Percentiles rank a stretch among this genome's conserved stretches.
Conservation (phyloP, 2,888 invertebrate genomes). For the Malthinus flaveolus region DNA sequence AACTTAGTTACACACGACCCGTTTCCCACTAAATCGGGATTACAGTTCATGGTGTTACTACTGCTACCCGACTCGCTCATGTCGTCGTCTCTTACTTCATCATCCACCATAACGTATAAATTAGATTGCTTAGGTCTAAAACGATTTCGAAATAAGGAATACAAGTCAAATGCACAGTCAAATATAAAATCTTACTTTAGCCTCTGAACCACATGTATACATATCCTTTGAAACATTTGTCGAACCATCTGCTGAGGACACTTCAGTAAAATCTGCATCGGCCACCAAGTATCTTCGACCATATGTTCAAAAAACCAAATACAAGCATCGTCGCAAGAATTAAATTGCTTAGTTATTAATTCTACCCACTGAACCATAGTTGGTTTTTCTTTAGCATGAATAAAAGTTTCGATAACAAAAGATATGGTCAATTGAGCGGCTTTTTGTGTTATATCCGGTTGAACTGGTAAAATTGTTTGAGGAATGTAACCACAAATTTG, state of each 20-base stretch:
- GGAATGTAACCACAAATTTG: slow-evolving; percentile 94
- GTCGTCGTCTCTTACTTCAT: slow-evolving; percentile 40
- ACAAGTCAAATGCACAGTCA: not conserved
- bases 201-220: slow-evolving; percentile 92
- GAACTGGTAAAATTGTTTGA: slow-evolving; percentile 78
- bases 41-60: slow-evolving; percentile 61
- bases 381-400: slow-evolving; percentile 97
- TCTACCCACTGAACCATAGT: slow-evolving; percentile 98
- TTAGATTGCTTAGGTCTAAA: slow-evolving; percentile 61
- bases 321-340: slow-evolving; percentile 85
- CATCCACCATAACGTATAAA: slow-evolving; percentile 63
- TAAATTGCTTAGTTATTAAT: slow-evolving; percentile 91
- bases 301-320: slow-evolving; percentile 93
- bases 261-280: slow-evolving; percentile 87
- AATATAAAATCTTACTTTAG: slow-evolving; percentile 62
- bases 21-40: slow-evolving; percentile 64
- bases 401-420: slow-evolving; percentile 94
- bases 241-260: slow-evolving; percentile 97
- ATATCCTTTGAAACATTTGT: slow-evolving; percentile 94
- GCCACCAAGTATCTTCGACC: slow-evolving; percentile 95
- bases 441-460: slow-evolving; percentile 80
- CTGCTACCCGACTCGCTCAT: slow-evolving; percentile 6
- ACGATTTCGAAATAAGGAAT: slow-evolving; percentile 15
- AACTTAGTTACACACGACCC: slow-evolving; percentile 91
- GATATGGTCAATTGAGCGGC: slow-evolving; percentile 89